A percentile compares a stretch with the other conserved stretches of the same genome.
phyloP scores from a whole-genome alignment of 2,797 vertebrate genomes.

The Orestias chungarensis region DNA sequence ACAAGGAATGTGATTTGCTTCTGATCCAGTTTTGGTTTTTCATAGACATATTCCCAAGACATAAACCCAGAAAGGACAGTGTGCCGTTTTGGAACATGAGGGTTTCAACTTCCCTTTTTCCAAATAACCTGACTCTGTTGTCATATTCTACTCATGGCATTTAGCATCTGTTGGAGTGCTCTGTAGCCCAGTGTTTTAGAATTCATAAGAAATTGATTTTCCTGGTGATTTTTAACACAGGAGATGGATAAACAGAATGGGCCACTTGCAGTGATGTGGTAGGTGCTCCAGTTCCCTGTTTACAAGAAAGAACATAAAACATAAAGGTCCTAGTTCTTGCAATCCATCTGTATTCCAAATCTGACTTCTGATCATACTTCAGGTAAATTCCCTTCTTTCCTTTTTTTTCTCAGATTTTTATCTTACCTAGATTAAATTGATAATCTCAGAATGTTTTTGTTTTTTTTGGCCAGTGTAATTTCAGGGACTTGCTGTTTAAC shows the following conservation, averaged over 20 bases:
- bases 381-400: not conserved
- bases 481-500: constrained; percentile 14
- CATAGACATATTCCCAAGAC: not conserved
- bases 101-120: not conserved
- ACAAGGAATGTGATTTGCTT: not conserved
- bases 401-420: not conserved
- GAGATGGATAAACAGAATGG: not conserved
- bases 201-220: no score
- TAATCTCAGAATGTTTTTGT: not conserved
- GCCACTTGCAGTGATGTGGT: not conserved
- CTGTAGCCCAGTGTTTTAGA: not conserved
- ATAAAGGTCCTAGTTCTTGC: not conserved
- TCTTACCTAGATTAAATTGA: not conserved
- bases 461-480: constrained; percentile 5
- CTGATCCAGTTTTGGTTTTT: not conserved
- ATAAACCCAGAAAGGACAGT: not conserved
- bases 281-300: not conserved
- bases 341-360: no score
- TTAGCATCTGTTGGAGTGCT: not conserved
- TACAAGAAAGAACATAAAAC: not conserved
- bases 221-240: constrained; percentile 1
- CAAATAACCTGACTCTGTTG: not conserved
- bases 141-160: not conserved
- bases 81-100: not conserved
- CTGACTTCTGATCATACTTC: no score